Percentiles rank a stretch among this genome's conserved stretches.
These are phyloP conservation scores for Argya squamiceps DNA, from an alignment of 2,797 vertebrate species.

Conservation along the genomic window DNA sequence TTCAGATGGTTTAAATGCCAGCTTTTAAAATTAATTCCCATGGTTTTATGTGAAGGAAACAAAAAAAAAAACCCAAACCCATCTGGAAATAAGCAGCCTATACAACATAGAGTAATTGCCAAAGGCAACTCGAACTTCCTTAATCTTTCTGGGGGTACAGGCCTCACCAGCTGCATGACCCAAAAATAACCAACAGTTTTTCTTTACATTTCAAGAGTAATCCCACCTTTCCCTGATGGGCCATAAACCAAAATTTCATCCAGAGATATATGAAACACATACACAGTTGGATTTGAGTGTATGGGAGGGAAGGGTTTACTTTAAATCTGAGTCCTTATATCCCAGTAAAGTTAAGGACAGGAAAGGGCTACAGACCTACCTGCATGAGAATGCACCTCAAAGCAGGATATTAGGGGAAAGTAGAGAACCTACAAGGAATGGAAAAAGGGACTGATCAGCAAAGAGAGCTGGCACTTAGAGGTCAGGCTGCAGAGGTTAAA, in stretches of 20 bases:
- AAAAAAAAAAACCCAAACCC: not conserved
- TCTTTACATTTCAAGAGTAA: slow-evolving; percentile 37
- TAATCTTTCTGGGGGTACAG: slow-evolving; percentile 20
- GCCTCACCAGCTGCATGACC: slow-evolving; percentile 15
- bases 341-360: slow-evolving; percentile 1
- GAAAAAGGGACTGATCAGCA: slow-evolving; percentile 58
- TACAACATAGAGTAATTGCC: not conserved
- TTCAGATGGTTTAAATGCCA: not conserved
- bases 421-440: slow-evolving; percentile 65
- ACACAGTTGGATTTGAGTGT: not conserved
- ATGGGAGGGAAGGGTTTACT: slow-evolving; percentile 4
- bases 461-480: slow-evolving; percentile 15
- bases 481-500: slow-evolving; percentile 13
- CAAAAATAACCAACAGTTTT: slow-evolving; percentile 22
- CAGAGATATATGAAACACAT: slow-evolving; percentile 53
- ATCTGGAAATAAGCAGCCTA: slow-evolving; percentile 43
- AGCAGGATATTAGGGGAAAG: slow-evolving; percentile 60
- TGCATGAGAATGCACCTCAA: slow-evolving; percentile 66
- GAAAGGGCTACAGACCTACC: slow-evolving; percentile 59
- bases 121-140: slow-evolving; percentile 36
- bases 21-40: not conserved
- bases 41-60: not conserved
- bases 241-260: slow-evolving; percentile 23
- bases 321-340: slow-evolving; percentile 1
- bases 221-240: not conserved